These are phyloP conservation scores for Euura lappo DNA, from an alignment of 1,140 invertebrate genomes.

Conservation along the genomic window DNA sequence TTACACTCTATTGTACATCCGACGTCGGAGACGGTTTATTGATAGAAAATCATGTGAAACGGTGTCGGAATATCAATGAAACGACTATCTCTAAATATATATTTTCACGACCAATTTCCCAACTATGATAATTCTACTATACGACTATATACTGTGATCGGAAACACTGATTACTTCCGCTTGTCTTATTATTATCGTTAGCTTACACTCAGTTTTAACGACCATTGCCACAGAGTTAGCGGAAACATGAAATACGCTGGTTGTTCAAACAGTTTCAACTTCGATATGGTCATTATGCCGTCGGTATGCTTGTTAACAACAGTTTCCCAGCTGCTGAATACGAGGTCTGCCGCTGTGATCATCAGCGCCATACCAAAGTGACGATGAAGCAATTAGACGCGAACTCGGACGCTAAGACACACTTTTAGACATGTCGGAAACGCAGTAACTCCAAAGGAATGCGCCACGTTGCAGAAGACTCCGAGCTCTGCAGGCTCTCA, in stretches of 20 bases:
- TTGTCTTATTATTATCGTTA: not conserved
- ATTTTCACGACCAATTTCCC: too few species aligned
- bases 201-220: too few species aligned
- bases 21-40: too few species aligned
- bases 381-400: constrained; percentile 2
- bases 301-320: not conserved
- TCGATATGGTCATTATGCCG: not conserved
- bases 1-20: not conserved
- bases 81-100: too few species aligned
- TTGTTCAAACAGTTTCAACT: not conserved
- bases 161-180: not conserved
- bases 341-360: not conserved
- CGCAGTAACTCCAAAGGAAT: not conserved
- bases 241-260: not conserved
- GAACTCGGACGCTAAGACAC: not conserved
- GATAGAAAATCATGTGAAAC: too few species aligned
- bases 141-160: too few species aligned
- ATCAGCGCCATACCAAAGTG: not conserved
- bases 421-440: not conserved
- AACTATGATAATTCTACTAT: too few species aligned
- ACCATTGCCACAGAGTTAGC: too few species aligned
- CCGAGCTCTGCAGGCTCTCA: not conserved
- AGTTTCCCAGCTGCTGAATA: constrained; percentile 5
- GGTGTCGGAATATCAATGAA: too few species aligned
- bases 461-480: not conserved